Conservation (phyloP, 64 coral and sea anemone species). For the Orbicella faveolata region DNA sequence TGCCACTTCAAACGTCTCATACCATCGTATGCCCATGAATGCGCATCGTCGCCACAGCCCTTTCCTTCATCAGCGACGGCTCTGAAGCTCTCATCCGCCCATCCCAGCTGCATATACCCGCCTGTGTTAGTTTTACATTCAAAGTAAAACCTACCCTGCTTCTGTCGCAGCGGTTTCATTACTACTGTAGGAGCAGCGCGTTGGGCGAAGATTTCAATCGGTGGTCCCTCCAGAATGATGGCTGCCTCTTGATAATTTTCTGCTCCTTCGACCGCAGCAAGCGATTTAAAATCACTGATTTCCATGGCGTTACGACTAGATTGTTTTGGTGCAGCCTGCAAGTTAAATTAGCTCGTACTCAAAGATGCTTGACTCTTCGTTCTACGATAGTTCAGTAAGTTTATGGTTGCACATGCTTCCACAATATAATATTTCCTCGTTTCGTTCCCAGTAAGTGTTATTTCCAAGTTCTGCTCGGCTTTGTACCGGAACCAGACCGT, state of each 20-base stretch:
- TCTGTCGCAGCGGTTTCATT: slow-evolving; percentile 68
- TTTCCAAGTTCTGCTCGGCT: too few species aligned
- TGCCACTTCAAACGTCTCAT: slow-evolving; percentile 74
- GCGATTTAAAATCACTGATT: slow-evolving; percentile 35
- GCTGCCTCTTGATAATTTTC: slow-evolving; percentile 53
- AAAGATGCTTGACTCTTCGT: background rate
- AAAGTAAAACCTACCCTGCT: slow-evolving; percentile 64
- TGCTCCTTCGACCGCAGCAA: slow-evolving; percentile 55
- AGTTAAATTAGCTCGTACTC: background rate
- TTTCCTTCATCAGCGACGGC: slow-evolving; percentile 57
- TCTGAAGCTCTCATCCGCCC: slow-evolving; percentile 67
- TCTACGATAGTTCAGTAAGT: background rate
- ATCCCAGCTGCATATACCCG: slow-evolving; percentile 76
- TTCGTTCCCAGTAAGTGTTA: too few species aligned
- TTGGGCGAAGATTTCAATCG: slow-evolving; percentile 76
- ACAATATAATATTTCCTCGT: too few species aligned
- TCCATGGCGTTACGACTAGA: slow-evolving; percentile 11
- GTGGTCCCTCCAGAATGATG: slow-evolving; percentile 64
- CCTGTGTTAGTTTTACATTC: slow-evolving; percentile 73
- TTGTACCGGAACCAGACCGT: too few species aligned
- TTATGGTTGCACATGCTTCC: too few species aligned
- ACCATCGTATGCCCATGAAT: slow-evolving; percentile 80
- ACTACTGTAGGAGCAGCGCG: slow-evolving; percentile 68
- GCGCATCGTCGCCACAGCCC: slow-evolving; percentile 71
- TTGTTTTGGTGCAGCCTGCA: background rate